phyloP scores from a whole-genome alignment of 2,113 vertebrate genomes.

The Anas platyrhynchos region DNA sequence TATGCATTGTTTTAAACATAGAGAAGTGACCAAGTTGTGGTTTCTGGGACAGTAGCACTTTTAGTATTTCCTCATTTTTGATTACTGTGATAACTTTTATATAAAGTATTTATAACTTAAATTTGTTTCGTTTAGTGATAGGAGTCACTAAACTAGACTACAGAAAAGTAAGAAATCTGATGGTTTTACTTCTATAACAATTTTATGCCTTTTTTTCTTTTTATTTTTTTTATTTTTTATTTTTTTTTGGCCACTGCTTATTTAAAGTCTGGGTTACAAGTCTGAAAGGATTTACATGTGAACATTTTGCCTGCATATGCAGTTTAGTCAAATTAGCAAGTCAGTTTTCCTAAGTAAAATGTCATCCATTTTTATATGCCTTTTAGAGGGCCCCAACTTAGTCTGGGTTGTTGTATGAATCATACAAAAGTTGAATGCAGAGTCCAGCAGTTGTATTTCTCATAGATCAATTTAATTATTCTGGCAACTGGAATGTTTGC shows the following conservation, averaged over 20 bases:
- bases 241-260: neutral
- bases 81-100: neutral
- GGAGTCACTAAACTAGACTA: neutral
- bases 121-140: neutral
- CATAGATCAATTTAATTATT: too few relatives aligned
- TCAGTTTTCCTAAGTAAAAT: neutral
- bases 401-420: neutral
- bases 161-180: neutral
- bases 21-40: too few relatives aligned
- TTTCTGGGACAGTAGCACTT: neutral
- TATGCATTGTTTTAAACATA: neutral
- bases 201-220: neutral
- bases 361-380: neutral
- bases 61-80: neutral
- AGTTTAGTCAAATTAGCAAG: neutral
- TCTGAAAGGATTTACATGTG: neutral
- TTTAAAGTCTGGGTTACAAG: neutral
- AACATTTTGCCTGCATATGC: neutral
- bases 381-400: neutral
- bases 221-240: neutral
- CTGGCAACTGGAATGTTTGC: neutral
- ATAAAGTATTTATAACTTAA: neutral
- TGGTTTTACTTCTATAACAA: neutral
- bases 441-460: neutral
- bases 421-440: accelerated